A percentile compares a stretch with the other conserved stretches of the same genome.
Conservation (phyloP, 2,888 invertebrate species). For the Lysandra coridon region DNA sequence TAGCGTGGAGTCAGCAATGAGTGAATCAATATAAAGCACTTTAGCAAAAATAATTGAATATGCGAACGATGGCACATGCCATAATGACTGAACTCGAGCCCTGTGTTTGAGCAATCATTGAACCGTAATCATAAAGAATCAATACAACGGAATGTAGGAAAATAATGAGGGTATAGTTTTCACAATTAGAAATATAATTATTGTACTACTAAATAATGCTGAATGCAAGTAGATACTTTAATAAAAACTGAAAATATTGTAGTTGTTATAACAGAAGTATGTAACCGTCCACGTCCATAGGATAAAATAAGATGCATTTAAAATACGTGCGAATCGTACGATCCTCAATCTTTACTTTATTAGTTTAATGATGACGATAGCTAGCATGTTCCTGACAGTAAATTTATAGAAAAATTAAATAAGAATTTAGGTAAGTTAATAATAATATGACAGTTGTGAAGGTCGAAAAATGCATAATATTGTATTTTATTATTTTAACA, state of each 20-base stretch:
- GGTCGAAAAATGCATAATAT: too few species aligned
- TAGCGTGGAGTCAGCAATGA: neutral
- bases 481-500: too few species aligned
- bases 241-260: neutral
- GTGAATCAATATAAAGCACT: neutral
- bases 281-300: too few species aligned
- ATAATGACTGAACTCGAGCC: constrained; percentile 3
- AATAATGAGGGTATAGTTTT: neutral
- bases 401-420: too few species aligned
- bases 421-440: too few species aligned
- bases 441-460: too few species aligned
- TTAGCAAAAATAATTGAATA: constrained; percentile 14
- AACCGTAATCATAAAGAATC: constrained; percentile 17
- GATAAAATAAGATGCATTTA: too few species aligned
- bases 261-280: too few species aligned
- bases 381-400: too few species aligned
- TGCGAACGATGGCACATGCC: constrained; percentile 1
- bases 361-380: too few species aligned
- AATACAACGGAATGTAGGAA: neutral
- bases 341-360: too few species aligned
- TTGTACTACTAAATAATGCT: neutral
- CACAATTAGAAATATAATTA: neutral
- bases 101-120: constrained; percentile 22
- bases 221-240: neutral
- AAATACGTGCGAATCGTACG: too few species aligned